phyloP scores from a whole-genome alignment of 1,140 invertebrate species.

The Aporrectodea caliginosa region DNA sequence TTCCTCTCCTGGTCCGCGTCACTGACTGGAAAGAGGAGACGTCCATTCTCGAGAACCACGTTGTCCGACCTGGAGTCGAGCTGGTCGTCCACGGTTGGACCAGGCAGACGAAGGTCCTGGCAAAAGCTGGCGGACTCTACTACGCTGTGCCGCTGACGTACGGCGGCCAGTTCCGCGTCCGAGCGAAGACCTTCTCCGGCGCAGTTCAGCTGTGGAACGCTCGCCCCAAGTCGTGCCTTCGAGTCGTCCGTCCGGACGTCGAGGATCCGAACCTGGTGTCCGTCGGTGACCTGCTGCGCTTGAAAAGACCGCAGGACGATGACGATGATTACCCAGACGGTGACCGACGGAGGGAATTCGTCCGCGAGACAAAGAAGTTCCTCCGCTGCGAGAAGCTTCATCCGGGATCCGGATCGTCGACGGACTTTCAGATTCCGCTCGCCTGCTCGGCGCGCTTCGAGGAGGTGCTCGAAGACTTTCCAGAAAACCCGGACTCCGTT shows the following conservation, averaged over 20 bases:
- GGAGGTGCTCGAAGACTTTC: slow-evolving; percentile 16
- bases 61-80: slow-evolving; percentile 17
- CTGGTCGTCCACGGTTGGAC: slow-evolving; percentile 32
- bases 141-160: slow-evolving; percentile 30
- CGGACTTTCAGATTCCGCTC: slow-evolving; percentile 10
- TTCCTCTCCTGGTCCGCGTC: slow-evolving; percentile 23
- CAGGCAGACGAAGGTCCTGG: slow-evolving; percentile 25
- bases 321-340: neutral
- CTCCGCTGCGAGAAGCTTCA: neutral
- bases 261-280: slow-evolving; percentile 7
- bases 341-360: neutral
- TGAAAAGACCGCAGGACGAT: neutral
- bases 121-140: neutral
- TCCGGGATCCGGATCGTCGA: neutral
- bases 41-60: slow-evolving; percentile 28
- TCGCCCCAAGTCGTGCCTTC: slow-evolving; percentile 1
- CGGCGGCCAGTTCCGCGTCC: slow-evolving; percentile 19
- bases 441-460: slow-evolving; percentile 8
- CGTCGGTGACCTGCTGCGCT: slow-evolving; percentile 14
- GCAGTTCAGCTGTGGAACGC: slow-evolving; percentile 13
- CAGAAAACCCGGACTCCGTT: neutral
- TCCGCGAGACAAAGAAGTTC: neutral
- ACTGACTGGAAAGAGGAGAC: slow-evolving; percentile 26
- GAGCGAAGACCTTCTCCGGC: slow-evolving; percentile 18
- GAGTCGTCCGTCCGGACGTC: neutral